Conservation (phyloP, 2,113 vertebrate species). For the Etheostoma cragini region DNA sequence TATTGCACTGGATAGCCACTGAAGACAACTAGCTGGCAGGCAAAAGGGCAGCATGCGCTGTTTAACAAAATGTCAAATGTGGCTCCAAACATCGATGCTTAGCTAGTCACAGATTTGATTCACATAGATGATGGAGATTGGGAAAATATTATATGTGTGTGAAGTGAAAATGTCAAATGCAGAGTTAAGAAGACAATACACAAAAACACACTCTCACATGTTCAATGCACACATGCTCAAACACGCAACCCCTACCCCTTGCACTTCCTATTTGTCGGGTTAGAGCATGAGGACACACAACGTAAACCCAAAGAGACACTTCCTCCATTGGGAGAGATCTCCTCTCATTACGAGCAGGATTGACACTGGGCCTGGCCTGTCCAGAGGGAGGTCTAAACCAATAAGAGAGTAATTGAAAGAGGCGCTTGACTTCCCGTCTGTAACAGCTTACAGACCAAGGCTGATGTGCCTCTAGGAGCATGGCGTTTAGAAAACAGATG, state of each 20-base stretch:
- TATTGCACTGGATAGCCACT: slow-evolving; percentile 37
- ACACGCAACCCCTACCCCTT: slow-evolving; percentile 10
- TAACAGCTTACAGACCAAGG: slow-evolving; percentile 73
- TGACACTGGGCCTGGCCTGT: slow-evolving; percentile 77
- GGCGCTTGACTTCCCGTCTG: slow-evolving; percentile 79
- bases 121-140: slow-evolving; percentile 30
- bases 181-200: slow-evolving; percentile 5
- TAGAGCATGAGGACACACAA: slow-evolving; percentile 70
- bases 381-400: slow-evolving; percentile 79
- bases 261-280: slow-evolving; percentile 72
- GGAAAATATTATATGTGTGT: slow-evolving; percentile 23
- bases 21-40: slow-evolving; percentile 39
- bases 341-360: slow-evolving; percentile 81
- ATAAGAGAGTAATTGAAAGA: slow-evolving; percentile 83
- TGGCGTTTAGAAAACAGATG: slow-evolving; percentile 78
- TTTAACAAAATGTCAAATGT: slow-evolving; percentile 60
- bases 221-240: slow-evolving; percentile 23
- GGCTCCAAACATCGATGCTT: slow-evolving; percentile 17
- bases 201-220: slow-evolving; percentile 12
- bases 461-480: slow-evolving; percentile 66
- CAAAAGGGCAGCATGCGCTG: slow-evolving; percentile 46
- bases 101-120: slow-evolving; percentile 38
- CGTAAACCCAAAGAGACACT: slow-evolving; percentile 78
- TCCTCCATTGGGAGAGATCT: slow-evolving; percentile 77
- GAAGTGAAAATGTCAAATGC: slow-evolving; percentile 35